A percentile compares a stretch with the other conserved stretches of the same genome.
phyloP scores from a whole-genome alignment of 1,140 invertebrate genomes.

The Heliothis subflexa region DNA sequence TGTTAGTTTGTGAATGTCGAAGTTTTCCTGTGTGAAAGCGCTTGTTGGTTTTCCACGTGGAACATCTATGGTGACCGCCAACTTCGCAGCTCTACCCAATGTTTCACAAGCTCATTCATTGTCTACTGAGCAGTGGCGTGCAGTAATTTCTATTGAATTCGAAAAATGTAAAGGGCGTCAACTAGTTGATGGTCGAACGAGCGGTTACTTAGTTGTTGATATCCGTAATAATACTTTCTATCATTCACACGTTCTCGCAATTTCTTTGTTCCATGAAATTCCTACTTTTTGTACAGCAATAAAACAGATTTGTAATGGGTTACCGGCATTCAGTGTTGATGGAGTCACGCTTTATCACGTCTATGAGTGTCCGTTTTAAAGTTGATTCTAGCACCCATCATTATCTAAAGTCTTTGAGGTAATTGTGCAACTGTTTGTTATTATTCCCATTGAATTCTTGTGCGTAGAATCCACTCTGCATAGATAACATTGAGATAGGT shows the following conservation, averaged over 20 bases:
- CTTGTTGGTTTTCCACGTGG: conserved; percentile 12
- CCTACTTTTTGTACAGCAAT: conserved; percentile 44
- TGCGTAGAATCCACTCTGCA: background rate
- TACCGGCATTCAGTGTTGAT: conserved; percentile 41
- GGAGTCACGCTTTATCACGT: conserved; percentile 48
- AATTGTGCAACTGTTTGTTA: conserved; percentile 14
- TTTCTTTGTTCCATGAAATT: conserved; percentile 57
- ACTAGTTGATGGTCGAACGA: conserved; percentile 62
- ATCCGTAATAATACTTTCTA: conserved; percentile 60
- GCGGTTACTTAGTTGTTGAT: conserved; percentile 50
- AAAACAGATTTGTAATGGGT: conserved; percentile 48
- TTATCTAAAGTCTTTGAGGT: conserved; percentile 11
- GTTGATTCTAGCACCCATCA: conserved; percentile 10
- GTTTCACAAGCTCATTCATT: conserved; percentile 58
- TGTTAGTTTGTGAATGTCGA: background rate
- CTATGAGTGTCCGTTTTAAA: conserved; percentile 40
- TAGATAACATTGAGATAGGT: conserved; percentile 22
- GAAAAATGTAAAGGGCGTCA: conserved; percentile 70
- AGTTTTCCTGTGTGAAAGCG: conserved; percentile 2
- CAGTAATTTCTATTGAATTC: conserved; percentile 62
- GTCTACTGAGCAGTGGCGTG: conserved; percentile 36
- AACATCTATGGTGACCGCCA: background rate
- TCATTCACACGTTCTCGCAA: conserved; percentile 52
- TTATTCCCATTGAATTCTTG: background rate
- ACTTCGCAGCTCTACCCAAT: conserved; percentile 15